Conservation (phyloP, 23 tunicate species). For the Halocynthia roretzi region DNA sequence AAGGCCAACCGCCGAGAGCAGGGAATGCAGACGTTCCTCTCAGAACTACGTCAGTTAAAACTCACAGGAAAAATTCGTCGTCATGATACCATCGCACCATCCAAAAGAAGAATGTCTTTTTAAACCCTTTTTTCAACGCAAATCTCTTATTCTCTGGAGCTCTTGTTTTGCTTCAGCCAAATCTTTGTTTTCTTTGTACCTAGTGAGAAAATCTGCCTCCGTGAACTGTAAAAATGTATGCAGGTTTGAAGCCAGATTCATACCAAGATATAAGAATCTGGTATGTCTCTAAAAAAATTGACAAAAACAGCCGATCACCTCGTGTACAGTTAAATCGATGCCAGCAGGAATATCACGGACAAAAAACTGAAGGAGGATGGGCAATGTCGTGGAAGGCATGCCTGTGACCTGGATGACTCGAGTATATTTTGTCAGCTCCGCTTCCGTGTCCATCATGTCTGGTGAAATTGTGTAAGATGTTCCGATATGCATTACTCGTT, state of each 20-base stretch:
- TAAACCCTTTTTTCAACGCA: background rate
- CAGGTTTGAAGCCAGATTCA: background rate
- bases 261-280: background rate
- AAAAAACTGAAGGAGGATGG: conserved; percentile 41
- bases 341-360: conserved; percentile 31
- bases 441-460: conserved; percentile 22
- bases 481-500: conserved; percentile 18
- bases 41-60: conserved; percentile 3
- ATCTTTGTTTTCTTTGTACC: conserved; percentile 2
- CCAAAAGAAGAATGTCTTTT: background rate
- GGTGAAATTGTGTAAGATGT: background rate
- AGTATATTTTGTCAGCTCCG: conserved; percentile 18
- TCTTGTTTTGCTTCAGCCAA: background rate
- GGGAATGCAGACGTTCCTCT: background rate
- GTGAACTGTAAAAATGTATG: conserved; percentile 14
- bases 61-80: conserved; percentile 15
- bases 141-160: background rate
- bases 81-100: background rate
- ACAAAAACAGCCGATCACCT: background rate
- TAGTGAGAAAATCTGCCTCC: conserved; percentile 12
- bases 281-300: background rate
- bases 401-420: conserved; percentile 46
- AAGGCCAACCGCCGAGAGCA: background rate
- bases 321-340: conserved; percentile 8
- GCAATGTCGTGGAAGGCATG: conserved; percentile 12